Conservation (phyloP, 2,888 invertebrate genomes). For the Elysia crispata region DNA sequence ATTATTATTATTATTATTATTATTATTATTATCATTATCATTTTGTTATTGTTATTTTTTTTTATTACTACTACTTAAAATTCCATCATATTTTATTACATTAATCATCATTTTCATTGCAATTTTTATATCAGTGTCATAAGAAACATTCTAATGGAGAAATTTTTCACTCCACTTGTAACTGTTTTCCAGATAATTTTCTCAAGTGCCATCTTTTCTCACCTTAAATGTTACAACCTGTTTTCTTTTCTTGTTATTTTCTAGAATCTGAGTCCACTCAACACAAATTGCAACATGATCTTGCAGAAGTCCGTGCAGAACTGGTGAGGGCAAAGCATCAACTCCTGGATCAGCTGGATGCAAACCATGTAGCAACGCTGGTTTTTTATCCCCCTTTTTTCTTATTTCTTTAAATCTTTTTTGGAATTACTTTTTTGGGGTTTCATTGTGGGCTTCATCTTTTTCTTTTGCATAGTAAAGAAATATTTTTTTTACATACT, state of each 20-base stretch:
- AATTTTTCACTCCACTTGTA: background rate
- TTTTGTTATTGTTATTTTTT: no score
- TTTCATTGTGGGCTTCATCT: no score
- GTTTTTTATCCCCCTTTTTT: background rate
- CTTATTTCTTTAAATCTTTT: background rate
- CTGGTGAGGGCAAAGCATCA: constrained; percentile 64
- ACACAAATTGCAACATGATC: constrained; percentile 51
- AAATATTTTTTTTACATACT: no score
- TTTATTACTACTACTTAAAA: no score
- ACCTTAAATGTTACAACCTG: background rate
- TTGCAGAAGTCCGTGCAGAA: constrained; percentile 63
- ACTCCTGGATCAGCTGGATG: constrained; percentile 70
- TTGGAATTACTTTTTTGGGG: no score
- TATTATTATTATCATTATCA: no score
- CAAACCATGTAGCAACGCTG: constrained; percentile 67
- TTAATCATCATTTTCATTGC: background rate
- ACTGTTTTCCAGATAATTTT: background rate
- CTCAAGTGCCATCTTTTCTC: background rate
- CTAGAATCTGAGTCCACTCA: constrained; percentile 60
- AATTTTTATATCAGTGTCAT: constrained; percentile 10
- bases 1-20: no score
- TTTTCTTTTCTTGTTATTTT: no score
- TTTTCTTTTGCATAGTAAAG: no score
- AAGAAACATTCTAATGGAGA: background rate
- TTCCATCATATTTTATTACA: no score